Conservation (phyloP, 1,140 invertebrate species). For the Helicoverpa armigera region DNA sequence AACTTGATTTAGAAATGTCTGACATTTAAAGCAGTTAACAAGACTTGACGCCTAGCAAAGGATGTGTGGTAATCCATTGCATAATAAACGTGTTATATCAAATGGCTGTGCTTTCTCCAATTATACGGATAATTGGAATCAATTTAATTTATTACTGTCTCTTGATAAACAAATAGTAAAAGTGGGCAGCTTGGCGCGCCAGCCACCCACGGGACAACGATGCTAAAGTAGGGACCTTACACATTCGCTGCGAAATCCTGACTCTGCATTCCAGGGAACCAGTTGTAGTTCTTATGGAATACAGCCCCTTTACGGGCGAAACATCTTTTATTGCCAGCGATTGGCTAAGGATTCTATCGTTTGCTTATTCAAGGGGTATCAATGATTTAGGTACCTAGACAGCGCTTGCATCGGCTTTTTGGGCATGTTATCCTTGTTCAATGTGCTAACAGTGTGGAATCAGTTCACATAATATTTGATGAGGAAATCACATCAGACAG, state of each 20-base stretch:
- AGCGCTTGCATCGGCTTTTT: too few relatives aligned
- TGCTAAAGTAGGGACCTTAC: constrained; percentile 23
- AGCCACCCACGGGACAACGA: constrained; percentile 49
- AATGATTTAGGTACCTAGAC: too few relatives aligned
- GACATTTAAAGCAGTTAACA: neutral
- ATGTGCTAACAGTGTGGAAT: too few relatives aligned
- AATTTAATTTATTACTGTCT: constrained; percentile 49
- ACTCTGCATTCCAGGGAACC: constrained; percentile 40
- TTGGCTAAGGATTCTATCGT: too few relatives aligned
- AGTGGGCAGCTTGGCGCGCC: constrained; percentile 52
- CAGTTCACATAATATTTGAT: too few relatives aligned
- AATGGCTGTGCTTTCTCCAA: constrained; percentile 48
- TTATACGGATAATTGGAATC: constrained; percentile 53
- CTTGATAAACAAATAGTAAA: constrained; percentile 55
- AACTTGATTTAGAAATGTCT: too few relatives aligned
- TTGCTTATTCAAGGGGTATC: too few relatives aligned
- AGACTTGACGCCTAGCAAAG: neutral
- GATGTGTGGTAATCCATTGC: constrained; percentile 41
- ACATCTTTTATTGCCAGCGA: neutral
- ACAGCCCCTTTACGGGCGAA: neutral
- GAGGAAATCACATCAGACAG: too few relatives aligned
- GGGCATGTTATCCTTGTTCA: too few relatives aligned
- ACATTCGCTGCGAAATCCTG: constrained; percentile 36
- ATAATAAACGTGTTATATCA: constrained; percentile 25
- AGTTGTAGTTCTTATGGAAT: constrained; percentile 32